Evolutionary conservation across 2,888 invertebrate species (phyloP).

Genomic region (Hylaea fasciaria): DNA sequence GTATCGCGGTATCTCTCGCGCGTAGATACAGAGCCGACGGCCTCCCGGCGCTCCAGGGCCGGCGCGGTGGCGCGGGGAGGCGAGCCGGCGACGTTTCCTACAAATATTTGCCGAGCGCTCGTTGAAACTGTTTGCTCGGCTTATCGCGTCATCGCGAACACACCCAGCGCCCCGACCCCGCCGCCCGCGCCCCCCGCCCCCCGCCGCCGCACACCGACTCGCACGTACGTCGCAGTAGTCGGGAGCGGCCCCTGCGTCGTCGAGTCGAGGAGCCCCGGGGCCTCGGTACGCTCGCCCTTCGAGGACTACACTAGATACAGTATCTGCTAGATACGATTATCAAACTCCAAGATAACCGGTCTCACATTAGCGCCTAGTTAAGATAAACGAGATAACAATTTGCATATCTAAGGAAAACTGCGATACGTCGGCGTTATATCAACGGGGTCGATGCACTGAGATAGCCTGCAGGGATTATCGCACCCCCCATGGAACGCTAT

Average conservation of each 20-base stretch:
- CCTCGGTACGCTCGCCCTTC: constrained; percentile 51
- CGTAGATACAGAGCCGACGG: constrained; percentile 56
- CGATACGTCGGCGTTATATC: constrained; percentile 64
- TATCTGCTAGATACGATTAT: constrained; percentile 80
- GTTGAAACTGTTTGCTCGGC: constrained; percentile 64
- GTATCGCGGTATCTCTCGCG: constrained; percentile 67
- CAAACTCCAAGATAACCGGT: constrained; percentile 76
- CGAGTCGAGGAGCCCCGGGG: constrained; percentile 3
- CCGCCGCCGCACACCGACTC: constrained; percentile 7
- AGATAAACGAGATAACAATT: constrained; percentile 83
- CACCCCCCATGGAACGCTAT: constrained; percentile 26
- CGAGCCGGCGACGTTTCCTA: constrained; percentile 56
- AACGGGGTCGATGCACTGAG: constrained; percentile 68
- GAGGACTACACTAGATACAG: constrained; percentile 69
- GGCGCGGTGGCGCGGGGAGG: constrained; percentile 34
- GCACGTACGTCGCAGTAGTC: constrained; percentile 41
- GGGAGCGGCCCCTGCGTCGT: neutral
- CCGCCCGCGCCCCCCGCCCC: constrained; percentile 7
- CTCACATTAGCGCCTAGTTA: constrained; percentile 81
- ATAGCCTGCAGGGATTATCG: constrained; percentile 27
- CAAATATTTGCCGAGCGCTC: constrained; percentile 71
- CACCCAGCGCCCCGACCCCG: constrained; percentile 48
- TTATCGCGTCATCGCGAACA: constrained; percentile 69
- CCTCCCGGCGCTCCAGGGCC: constrained; percentile 25
- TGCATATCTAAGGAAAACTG: constrained; percentile 76